Evolutionary conservation across 2,888 invertebrate genomes (phyloP).

Genomic region (Nemotelus nigrinus): DNA sequence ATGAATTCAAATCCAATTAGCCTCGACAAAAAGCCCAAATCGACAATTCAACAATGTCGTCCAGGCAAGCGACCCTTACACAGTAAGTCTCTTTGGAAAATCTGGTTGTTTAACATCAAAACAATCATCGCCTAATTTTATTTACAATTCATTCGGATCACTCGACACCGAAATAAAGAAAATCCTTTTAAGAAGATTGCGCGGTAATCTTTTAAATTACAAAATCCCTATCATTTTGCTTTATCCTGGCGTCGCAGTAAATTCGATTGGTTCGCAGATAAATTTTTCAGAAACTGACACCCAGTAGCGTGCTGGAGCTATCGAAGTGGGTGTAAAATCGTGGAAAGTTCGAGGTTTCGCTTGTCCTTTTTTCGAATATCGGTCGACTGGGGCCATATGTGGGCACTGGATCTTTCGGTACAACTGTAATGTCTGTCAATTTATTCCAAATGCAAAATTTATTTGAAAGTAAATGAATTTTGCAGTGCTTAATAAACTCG

Average conservation of each 20-base stretch:
- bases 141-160: slow-evolving; percentile 7
- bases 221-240: neutral
- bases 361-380: no score
- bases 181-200: slow-evolving; percentile 17
- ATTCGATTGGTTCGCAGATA: neutral
- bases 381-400: no score
- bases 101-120: neutral
- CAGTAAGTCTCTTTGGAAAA: no score
- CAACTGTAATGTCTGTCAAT: neutral
- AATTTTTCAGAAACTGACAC: neutral
- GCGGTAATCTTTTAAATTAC: slow-evolving; percentile 9
- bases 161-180: slow-evolving; percentile 3
- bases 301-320: no score
- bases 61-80: no score
- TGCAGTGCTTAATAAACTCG: neutral
- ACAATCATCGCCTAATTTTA: slow-evolving; percentile 10
- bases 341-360: no score
- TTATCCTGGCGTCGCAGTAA: neutral
- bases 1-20: no score
- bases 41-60: no score
- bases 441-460: neutral
- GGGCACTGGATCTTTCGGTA: neutral
- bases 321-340: no score
- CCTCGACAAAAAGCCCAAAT: no score
- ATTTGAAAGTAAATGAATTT: slow-evolving; percentile 9